Percentiles rank a stretch among this genome's conserved stretches.
Evolutionary conservation across 2,797 vertebrate species (phyloP).

Genomic region (Sparidentex hasta): DNA sequence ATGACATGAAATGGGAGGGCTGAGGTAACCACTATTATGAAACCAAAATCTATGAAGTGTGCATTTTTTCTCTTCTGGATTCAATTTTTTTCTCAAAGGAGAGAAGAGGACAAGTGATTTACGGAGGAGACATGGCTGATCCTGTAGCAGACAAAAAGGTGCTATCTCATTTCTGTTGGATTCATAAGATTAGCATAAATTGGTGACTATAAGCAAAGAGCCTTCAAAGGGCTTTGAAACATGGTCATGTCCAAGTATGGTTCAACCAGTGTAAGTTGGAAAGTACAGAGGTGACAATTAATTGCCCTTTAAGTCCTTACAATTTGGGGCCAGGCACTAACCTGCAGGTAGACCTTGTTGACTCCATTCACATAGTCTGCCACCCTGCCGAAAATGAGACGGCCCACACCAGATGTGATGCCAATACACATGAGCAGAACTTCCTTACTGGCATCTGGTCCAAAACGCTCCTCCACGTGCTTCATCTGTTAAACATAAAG

Average conservation of each 20-base stretch:
- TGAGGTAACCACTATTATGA: no score
- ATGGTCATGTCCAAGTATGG: no score
- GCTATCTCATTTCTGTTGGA: no score
- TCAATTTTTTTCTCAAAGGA: neutral
- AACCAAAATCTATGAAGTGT: neutral
- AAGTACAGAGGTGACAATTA: neutral
- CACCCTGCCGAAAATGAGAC: conserved; percentile 92
- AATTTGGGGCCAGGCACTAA: conserved; percentile 58
- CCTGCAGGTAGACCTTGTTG: conserved; percentile 97
- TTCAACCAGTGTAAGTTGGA: no score
- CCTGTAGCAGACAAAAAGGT: no score
- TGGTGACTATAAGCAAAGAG: neutral
- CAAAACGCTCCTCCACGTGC: conserved; percentile 90
- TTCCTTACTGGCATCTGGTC: conserved; percentile 84
- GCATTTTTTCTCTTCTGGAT: neutral
- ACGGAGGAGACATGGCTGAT: no score
- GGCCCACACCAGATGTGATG: conserved; percentile 92
- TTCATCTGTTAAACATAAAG: conserved; percentile 87
- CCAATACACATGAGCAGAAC: conserved; percentile 94
- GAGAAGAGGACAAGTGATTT: no score
- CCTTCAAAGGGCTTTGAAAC: no score
- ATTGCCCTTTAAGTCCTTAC: neutral
- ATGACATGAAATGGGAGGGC: no score
- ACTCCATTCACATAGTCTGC: conserved; percentile 93
- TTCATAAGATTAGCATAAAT: neutral